Percentiles rank a stretch among this genome's conserved stretches.
Evolutionary conservation across 2,113 vertebrate genomes (phyloP).

Genomic region (Condylura cristata): DNA sequence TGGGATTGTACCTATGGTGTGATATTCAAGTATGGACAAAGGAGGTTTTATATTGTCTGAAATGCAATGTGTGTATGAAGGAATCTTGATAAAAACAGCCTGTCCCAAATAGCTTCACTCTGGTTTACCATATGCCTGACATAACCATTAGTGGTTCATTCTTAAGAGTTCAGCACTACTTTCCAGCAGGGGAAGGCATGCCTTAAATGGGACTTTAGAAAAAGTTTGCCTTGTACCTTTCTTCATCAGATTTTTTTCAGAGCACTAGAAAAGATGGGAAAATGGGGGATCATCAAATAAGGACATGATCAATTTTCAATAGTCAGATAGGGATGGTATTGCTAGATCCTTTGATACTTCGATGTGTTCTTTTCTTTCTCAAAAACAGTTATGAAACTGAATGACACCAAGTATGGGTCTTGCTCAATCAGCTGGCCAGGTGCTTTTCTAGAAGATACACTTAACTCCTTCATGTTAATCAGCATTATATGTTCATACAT

Average conservation of each 20-base stretch:
- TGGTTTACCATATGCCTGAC: neutral
- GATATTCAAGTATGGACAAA: neutral
- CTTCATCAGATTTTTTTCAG: neutral
- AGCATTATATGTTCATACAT: slow-evolving; percentile 18
- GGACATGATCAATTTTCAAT: neutral
- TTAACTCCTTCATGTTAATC: slow-evolving; percentile 8
- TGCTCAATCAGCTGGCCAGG: neutral
- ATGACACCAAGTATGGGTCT: neutral
- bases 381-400: neutral
- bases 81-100: neutral
- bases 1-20: neutral
- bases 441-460: neutral
- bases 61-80: neutral
- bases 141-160: neutral
- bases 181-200: neutral
- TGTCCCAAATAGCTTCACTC: neutral
- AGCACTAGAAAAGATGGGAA: neutral
- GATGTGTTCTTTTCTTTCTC: slow-evolving; percentile 12
- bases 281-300: neutral
- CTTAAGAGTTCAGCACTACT: neutral
- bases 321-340: neutral
- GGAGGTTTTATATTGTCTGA: neutral
- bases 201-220: neutral
- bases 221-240: neutral
- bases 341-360: neutral